Percentiles rank a stretch among this genome's conserved stretches.
These are phyloP conservation scores for Oophaga pumilio DNA, from an alignment of 2,113 vertebrate species.

Conservation along the genomic window DNA sequence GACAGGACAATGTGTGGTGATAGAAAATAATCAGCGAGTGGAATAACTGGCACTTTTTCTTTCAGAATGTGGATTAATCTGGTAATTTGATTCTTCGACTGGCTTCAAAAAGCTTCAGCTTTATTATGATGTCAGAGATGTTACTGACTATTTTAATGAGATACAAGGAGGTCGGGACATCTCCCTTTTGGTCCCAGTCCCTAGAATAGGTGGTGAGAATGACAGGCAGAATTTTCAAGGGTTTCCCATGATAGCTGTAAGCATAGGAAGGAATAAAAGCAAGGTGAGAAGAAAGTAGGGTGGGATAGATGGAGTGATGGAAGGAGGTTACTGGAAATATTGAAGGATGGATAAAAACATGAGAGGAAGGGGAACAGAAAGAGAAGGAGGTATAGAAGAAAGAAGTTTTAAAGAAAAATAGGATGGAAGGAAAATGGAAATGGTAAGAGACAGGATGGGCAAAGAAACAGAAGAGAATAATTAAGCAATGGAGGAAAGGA, in stretches of 20 bases:
- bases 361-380: not conserved
- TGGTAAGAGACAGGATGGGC: too few relatives aligned
- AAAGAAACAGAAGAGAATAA: too few relatives aligned
- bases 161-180: not conserved
- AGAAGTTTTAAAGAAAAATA: too few relatives aligned
- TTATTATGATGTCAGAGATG: not conserved
- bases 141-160: not conserved
- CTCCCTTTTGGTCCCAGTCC: too few relatives aligned
- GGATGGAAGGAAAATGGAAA: too few relatives aligned
- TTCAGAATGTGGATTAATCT: not conserved
- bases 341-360: not conserved
- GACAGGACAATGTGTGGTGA: not conserved
- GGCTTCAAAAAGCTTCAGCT: not conserved
- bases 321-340: not conserved
- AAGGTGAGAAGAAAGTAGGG: not conserved
- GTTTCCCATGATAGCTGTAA: not conserved
- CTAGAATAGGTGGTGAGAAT: too few relatives aligned
- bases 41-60: not conserved
- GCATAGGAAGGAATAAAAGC: not conserved
- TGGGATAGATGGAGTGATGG: not conserved
- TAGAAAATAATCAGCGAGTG: not conserved
- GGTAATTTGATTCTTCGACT: not conserved
- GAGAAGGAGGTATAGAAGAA: too few relatives aligned
- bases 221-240: too few relatives aligned
- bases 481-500: not conserved